Evolutionary conservation across 2,113 vertebrate species (phyloP).

Genomic region (Pogona vitticeps): DNA sequence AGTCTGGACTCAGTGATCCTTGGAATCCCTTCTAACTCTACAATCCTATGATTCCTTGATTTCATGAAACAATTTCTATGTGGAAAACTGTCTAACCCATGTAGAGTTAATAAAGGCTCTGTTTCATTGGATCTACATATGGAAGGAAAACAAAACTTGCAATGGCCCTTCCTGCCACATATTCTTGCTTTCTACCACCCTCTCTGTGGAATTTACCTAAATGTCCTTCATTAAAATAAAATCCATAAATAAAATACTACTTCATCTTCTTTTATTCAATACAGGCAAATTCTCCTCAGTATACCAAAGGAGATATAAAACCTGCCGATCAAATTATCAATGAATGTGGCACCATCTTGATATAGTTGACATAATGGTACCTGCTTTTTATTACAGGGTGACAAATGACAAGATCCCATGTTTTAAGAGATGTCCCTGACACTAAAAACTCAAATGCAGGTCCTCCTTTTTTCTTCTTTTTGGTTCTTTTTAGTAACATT

Average conservation of each 20-base stretch:
- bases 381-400: slow-evolving; percentile 51
- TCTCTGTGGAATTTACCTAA: background rate
- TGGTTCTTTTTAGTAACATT: slow-evolving; percentile 55
- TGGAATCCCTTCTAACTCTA: no score
- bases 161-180: no score
- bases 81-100: no score
- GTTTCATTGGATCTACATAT: no score
- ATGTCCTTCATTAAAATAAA: background rate
- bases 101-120: no score
- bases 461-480: slow-evolving; percentile 58
- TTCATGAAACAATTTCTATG: no score
- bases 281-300: slow-evolving; percentile 31
- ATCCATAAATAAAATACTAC: background rate
- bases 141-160: no score
- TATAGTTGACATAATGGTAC: slow-evolving; percentile 19
- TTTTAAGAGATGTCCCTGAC: slow-evolving; percentile 26
- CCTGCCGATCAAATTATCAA: slow-evolving; percentile 18
- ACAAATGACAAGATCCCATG: slow-evolving; percentile 50
- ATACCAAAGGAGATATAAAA: slow-evolving; percentile 31
- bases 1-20: no score
- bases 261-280: no score
- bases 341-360: slow-evolving; percentile 42
- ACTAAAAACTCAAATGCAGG: slow-evolving; percentile 62
- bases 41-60: no score
- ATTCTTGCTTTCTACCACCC: background rate